These are phyloP conservation scores for Anas capensis DNA, from an alignment of 2,797 vertebrate genomes.

Conservation along the genomic window DNA sequence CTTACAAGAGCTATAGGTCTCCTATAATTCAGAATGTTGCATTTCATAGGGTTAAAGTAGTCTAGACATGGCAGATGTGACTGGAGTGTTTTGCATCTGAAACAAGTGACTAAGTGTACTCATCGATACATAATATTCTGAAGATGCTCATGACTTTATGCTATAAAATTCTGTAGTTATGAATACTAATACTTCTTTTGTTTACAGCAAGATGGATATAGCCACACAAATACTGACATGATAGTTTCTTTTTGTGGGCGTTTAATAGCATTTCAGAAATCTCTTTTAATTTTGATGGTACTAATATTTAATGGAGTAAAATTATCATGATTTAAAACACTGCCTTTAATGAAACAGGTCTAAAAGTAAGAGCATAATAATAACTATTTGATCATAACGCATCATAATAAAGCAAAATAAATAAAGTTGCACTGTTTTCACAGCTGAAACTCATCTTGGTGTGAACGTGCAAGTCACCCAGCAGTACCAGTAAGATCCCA, in stretches of 20 bases:
- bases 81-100: not conserved
- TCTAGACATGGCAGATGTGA: not conserved
- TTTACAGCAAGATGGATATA: not conserved
- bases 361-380: not conserved
- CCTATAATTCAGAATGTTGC: not conserved
- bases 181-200: not conserved
- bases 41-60: not conserved
- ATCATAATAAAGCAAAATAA: not conserved
- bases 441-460: rapidly evolving
- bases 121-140: not conserved
- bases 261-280: not conserved
- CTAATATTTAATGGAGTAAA: not conserved
- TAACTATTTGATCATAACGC: not conserved
- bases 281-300: not conserved
- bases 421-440: not conserved
- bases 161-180: not conserved
- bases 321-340: not conserved
- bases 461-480: rapidly evolving
- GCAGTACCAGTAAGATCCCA: not conserved
- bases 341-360: not conserved
- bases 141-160: not conserved
- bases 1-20: not conserved
- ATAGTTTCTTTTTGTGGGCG: not conserved
- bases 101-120: not conserved
- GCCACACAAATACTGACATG: not conserved